Conservation (phyloP, 2,113 vertebrate species). For the Muscicapa adusta region DNA sequence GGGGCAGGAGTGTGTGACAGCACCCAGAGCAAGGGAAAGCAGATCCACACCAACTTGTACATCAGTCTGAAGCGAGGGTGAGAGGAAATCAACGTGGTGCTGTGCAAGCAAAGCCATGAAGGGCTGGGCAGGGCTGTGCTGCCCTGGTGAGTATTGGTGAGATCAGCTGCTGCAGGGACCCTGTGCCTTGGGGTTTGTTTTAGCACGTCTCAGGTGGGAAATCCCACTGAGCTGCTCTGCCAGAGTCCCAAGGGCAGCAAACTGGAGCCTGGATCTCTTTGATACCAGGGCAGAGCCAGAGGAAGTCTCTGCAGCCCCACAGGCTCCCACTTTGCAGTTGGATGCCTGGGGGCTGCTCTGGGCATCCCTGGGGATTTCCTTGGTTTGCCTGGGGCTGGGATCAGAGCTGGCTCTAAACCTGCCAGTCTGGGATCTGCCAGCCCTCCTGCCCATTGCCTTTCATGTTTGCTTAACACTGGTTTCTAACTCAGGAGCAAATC, state of each 20-base stretch:
- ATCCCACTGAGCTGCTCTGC: background rate
- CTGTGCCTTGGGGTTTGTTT: accelerated
- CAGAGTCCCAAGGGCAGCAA: background rate
- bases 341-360: background rate
- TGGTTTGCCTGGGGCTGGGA: background rate
- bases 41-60: background rate
- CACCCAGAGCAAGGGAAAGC: background rate
- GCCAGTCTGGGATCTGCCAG: accelerated
- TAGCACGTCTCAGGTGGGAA: accelerated
- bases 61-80: accelerated
- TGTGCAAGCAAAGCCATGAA: background rate
- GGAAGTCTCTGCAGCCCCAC: background rate
- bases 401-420: background rate
- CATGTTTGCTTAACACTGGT: background rate
- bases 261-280: background rate
- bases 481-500: background rate
- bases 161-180: background rate
- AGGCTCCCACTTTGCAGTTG: accelerated
- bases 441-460: background rate
- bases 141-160: no score
- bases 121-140: background rate
- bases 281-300: background rate
- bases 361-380: background rate
- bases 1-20: background rate
- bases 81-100: background rate